Percentiles rank a stretch among this genome's conserved stretches.
phyloP scores from a whole-genome alignment of 1,140 invertebrate species.

The Luehdorfia chinensis region DNA sequence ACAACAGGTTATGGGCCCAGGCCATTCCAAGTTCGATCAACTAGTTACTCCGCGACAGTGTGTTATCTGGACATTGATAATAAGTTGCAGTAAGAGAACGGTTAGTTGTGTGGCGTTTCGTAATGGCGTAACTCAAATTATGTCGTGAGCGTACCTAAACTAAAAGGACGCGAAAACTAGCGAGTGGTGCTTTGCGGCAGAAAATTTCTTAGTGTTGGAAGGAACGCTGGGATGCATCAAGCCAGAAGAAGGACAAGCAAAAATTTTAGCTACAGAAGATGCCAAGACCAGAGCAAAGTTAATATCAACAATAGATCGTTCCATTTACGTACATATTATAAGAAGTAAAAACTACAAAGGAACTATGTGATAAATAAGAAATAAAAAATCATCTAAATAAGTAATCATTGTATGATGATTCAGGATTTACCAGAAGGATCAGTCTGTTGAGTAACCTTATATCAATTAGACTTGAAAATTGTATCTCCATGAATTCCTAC shows the following conservation, averaged over 20 bases:
- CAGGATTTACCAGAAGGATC: conserved; percentile 13
- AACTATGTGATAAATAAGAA: no score
- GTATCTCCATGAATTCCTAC: conserved; percentile 23
- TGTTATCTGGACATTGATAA: no score
- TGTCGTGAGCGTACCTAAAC: conserved; percentile 2
- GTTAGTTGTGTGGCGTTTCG: no score
- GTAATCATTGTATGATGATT: conserved; percentile 20
- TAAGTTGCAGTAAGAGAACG: no score
- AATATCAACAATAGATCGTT: neutral
- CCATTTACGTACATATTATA: no score
- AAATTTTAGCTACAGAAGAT: neutral
- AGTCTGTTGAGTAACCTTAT: conserved; percentile 18
- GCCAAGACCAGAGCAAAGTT: neutral
- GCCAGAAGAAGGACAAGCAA: neutral
- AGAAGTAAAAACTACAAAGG: no score
- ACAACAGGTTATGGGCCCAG: no score
- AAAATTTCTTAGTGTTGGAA: conserved; percentile 16
- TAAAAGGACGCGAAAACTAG: conserved; percentile 5
- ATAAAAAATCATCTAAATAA: no score
- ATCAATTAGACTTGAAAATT: conserved; percentile 19
- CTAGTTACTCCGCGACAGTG: no score
- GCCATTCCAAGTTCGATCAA: no score
- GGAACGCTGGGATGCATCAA: neutral
- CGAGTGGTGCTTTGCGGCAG: conserved; percentile 6
- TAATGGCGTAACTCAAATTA: conserved; percentile 1